Percentiles rank a stretch among this genome's conserved stretches.
Evolutionary conservation across 2,888 invertebrate species (phyloP).

Genomic region (Maniola hyperantus): DNA sequence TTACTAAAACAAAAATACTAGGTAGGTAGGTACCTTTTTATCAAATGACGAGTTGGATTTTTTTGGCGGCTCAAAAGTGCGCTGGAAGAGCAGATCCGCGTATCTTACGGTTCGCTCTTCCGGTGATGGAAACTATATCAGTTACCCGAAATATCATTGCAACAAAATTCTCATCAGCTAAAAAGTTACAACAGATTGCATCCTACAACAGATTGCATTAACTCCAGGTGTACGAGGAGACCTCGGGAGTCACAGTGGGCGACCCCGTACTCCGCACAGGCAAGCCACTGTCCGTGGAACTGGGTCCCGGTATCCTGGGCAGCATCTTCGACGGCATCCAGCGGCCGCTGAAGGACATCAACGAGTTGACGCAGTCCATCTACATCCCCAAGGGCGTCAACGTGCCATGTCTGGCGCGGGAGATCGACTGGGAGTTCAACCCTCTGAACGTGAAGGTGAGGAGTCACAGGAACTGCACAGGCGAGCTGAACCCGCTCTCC

Average conservation of each 20-base stretch:
- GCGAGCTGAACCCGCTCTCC: slow-evolving; percentile 99
- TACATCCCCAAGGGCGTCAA: slow-evolving; percentile 99
- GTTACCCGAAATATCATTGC: no score
- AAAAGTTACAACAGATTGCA: no score
- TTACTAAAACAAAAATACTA: no score
- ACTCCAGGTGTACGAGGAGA: slow-evolving; percentile 93
- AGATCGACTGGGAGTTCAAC: slow-evolving; percentile 95
- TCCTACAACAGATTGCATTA: neutral
- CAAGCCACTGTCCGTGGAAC: slow-evolving; percentile 98
- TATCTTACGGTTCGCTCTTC: no score
- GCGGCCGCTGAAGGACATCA: slow-evolving; percentile 98
- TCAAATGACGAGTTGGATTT: no score
- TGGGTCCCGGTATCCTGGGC: slow-evolving; percentile 99
- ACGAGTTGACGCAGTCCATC: slow-evolving; percentile 96
- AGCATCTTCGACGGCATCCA: slow-evolving; percentile 99
- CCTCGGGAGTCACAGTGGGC: slow-evolving; percentile 99
- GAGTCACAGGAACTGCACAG: slow-evolving; percentile 86
- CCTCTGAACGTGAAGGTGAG: slow-evolving; percentile 90
- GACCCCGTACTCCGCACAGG: slow-evolving; percentile 99
- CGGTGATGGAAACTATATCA: no score
- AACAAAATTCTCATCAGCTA: no score
- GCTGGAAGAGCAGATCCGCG: no score
- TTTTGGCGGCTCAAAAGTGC: no score
- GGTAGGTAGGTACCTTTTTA: no score
- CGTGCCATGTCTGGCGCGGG: slow-evolving; percentile 93